These are phyloP conservation scores for Agrochola macilenta DNA, from an alignment of 2,888 invertebrate genomes.

Conservation along the genomic window DNA sequence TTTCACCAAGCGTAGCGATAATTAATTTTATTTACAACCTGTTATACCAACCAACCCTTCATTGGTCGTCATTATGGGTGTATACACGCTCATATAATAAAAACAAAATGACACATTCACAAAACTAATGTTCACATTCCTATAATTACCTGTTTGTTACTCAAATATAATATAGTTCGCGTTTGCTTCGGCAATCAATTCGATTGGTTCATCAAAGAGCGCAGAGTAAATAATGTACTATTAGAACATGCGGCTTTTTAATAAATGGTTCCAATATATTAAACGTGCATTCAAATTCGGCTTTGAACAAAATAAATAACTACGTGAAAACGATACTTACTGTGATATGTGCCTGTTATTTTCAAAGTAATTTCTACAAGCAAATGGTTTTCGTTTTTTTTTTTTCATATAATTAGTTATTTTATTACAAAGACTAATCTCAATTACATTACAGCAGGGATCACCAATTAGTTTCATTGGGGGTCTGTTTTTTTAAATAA, in stretches of 20 bases:
- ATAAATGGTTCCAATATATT: constrained; percentile 40
- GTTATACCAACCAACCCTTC: too few species aligned
- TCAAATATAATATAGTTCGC: constrained; percentile 52
- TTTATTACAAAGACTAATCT: constrained; percentile 45
- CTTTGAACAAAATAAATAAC: constrained; percentile 37
- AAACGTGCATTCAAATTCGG: constrained; percentile 36
- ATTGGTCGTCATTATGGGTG: not conserved
- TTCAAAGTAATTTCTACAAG: constrained; percentile 33
- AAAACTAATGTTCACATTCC: constrained; percentile 7
- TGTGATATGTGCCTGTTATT: constrained; percentile 26
- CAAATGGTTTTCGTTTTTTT: constrained; percentile 45
- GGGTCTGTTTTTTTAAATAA: too few species aligned
- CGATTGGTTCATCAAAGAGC: constrained; percentile 60
- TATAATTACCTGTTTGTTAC: constrained; percentile 27
- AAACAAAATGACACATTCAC: not conserved
- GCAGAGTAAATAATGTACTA: constrained; percentile 38
- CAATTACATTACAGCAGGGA: constrained; percentile 31
- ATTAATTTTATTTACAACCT: too few species aligned
- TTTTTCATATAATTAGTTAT: constrained; percentile 40
- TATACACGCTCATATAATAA: not conserved
- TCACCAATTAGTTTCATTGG: too few species aligned
- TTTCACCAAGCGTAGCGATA: not conserved
- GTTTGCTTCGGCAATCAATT: constrained; percentile 52
- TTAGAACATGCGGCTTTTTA: constrained; percentile 44
- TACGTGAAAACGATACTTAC: constrained; percentile 27